phyloP scores from a whole-genome alignment of 2,113 vertebrate species.

The Laticauda colubrina region DNA sequence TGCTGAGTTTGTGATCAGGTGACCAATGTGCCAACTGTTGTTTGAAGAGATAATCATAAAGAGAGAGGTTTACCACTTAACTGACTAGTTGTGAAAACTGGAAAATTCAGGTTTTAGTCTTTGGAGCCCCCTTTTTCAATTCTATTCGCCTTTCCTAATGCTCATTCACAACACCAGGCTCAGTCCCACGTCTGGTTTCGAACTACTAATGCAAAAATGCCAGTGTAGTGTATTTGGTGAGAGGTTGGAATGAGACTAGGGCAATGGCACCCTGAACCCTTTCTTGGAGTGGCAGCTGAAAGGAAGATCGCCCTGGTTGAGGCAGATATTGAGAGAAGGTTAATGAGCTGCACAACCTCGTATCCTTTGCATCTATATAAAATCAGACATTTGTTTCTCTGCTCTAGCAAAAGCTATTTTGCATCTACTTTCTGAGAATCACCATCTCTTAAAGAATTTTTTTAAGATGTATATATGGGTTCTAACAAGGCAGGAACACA shows the following conservation, averaged over 20 bases:
- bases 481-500: neutral
- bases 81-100: neutral
- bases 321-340: neutral
- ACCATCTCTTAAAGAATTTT: neutral
- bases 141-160: neutral
- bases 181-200: neutral
- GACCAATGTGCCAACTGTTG: neutral
- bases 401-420: neutral
- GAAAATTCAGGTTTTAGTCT: neutral
- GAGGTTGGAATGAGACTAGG: neutral
- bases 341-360: neutral
- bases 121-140: neutral
- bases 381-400: neutral
- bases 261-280: neutral
- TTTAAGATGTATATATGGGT: neutral
- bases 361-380: neutral
- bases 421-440: neutral
- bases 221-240: neutral
- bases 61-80: neutral
- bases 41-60: neutral
- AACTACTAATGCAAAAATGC: neutral
- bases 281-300: neutral
- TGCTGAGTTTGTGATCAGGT: neutral
- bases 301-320: neutral
- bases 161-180: neutral